A percentile compares a stretch with the other conserved stretches of the same genome.
Conservation (phyloP, 64 coral and sea anemone genomes). For the Cladopsammia gracilis region DNA sequence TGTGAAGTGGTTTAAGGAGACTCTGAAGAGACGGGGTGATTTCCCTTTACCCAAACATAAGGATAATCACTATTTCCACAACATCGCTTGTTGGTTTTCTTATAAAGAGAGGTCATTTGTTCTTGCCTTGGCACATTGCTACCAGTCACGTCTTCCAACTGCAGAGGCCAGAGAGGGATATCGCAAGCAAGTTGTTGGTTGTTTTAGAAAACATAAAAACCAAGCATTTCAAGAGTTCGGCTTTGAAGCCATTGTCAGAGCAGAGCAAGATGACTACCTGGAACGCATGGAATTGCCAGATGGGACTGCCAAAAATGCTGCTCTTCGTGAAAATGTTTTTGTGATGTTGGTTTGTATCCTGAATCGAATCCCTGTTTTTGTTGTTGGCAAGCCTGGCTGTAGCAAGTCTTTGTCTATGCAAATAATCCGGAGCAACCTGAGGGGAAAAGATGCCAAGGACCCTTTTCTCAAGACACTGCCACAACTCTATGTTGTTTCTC, state of each 20-base stretch:
- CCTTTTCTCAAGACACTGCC: conserved; percentile 79
- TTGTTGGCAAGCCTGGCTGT: conserved; percentile 92
- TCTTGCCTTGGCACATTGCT: conserved; percentile 84
- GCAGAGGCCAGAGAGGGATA: conserved; percentile 53
- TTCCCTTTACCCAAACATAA: conserved; percentile 2
- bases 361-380: conserved; percentile 59
- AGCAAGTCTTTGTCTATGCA: conserved; percentile 97
- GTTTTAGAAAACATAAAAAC: conserved; percentile 30
- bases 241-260: conserved; percentile 59
- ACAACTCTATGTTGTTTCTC: conserved; percentile 84
- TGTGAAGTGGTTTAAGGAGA: conserved; percentile 72
- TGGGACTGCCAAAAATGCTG: conserved; percentile 81
- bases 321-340: conserved; percentile 85
- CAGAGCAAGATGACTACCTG: conserved; percentile 85
- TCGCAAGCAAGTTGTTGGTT: conserved; percentile 14
- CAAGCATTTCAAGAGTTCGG: not conserved
- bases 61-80: not conserved
- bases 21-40: conserved; percentile 1
- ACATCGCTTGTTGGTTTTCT: not conserved
- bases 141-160: conserved; percentile 78
- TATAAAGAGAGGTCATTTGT: conserved; percentile 49
- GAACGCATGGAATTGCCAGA: conserved; percentile 88
- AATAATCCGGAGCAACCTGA: conserved; percentile 80
- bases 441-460: conserved; percentile 84
- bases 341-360: conserved; percentile 84